Base-by-base conservation (phyloP, 2,113 vertebrate species). In the Epinephelus cyanopodus region DNA sequence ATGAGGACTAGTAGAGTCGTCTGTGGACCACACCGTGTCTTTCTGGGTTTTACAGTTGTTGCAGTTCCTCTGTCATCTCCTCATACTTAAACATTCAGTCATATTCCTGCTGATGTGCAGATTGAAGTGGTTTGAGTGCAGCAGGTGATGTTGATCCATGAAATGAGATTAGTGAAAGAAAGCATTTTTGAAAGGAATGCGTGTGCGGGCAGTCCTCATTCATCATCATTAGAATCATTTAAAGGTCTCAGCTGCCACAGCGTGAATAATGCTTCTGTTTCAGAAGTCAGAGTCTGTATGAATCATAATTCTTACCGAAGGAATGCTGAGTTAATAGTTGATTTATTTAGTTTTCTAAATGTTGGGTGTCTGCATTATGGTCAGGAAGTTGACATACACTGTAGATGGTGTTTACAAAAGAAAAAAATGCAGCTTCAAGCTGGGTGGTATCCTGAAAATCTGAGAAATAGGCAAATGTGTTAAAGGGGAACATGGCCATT, bases 211-310 rank as follows among this genome's bases (percentile, higher is more conserved):
- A 81, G 79, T 18, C 39, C 23, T 37, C 76, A 86, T 90, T 83
- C 76, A 81, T 92, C 91, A 87, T 90, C 86, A 82, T 91, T 88
- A 90, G 37, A 69, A 78, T 81, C 66, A n/a, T 72, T 86, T 70
- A 63, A 65, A 57, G 8, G 56, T 77, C 29, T 10, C 33, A 1
- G 47, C 33, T 2, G 47, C 64, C 0, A 23, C 78, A 6, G 73
- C 60, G 14, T 82, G 87, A 90, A 65, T 53, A 56, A 75, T 65
- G 67, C 79, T 72, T 47, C 70, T 81, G 87, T 69, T 73, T 72
- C 1, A 61, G 62, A 25, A 62, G 29, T 63, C 50, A 9, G 25
- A n/a, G 50, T 19, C 57, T 17, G 23, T 17, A 48, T 52, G 52
- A 79, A 77, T 70, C 82, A 64, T 72, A 60, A 37, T 13, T 66